A percentile compares a stretch with the other conserved stretches of the same genome.
Evolutionary conservation across 2,797 vertebrate species (phyloP).

Genomic region (Enteromius treurensis): DNA sequence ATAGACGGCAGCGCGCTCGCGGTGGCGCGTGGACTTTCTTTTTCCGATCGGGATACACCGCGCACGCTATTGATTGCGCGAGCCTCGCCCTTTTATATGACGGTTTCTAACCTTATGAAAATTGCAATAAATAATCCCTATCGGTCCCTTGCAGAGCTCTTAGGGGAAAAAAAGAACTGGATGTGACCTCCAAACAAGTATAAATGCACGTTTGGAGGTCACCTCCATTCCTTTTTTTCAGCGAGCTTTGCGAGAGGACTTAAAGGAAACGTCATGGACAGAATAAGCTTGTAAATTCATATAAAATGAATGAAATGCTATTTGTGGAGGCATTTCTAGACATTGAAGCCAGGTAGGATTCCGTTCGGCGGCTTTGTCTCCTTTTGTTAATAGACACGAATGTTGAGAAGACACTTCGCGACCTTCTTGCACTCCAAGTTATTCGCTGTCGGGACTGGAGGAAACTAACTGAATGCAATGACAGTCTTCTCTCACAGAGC

Average conservation of each 20-base stretch:
- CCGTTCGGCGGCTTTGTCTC: background rate
- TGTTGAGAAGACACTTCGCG: slow-evolving; percentile 3
- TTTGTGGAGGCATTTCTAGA: background rate
- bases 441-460: slow-evolving; percentile 12
- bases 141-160: background rate
- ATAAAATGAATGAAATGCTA: background rate
- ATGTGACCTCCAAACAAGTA: slow-evolving; percentile 57
- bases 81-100: slow-evolving; percentile 59
- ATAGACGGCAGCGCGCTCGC: slow-evolving; percentile 2
- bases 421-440: slow-evolving; percentile 38
- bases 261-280: background rate
- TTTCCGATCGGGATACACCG: slow-evolving; percentile 20
- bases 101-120: slow-evolving; percentile 42
- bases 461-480: background rate
- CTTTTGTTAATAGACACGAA: background rate
- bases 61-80: slow-evolving; percentile 45
- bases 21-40: slow-evolving; percentile 29
- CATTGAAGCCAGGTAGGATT: background rate
- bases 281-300: background rate
- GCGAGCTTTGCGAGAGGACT: slow-evolving; percentile 13
- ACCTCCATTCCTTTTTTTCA: slow-evolving; percentile 44
- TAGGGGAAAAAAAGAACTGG: slow-evolving; percentile 24
- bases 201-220: slow-evolving; percentile 55
- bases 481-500: background rate
- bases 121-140: background rate